phyloP scores from a whole-genome alignment of 1,140 invertebrate species.

The Aphaenogaster rudis region DNA sequence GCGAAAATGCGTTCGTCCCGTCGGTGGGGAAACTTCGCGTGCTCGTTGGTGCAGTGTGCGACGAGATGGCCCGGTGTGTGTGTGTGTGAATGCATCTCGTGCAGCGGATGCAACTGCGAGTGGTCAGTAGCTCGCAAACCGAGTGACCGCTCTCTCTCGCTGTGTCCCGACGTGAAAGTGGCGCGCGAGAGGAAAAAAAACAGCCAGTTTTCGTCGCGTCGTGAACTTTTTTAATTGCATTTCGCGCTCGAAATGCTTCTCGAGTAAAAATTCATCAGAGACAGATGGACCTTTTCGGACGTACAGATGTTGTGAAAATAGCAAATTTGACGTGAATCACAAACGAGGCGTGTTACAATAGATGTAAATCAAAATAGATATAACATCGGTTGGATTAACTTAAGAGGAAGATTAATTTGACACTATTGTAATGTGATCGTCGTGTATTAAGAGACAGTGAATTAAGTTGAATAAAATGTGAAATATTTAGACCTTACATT shows the following conservation, averaged over 20 bases:
- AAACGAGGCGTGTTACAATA: background rate
- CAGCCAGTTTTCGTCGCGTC: conserved; percentile 8
- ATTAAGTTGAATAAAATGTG: background rate
- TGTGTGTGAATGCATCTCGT: conserved; percentile 85
- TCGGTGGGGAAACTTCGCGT: conserved; percentile 77
- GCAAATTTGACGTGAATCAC: background rate
- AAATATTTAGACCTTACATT: background rate
- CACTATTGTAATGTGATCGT: background rate
- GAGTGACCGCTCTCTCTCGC: conserved; percentile 82
- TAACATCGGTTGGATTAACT: background rate
- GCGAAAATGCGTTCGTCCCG: conserved; percentile 59
- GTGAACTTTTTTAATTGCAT: conserved; percentile 50
- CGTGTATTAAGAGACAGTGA: background rate
- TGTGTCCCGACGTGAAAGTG: conserved; percentile 60
- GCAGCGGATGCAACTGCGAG: conserved; percentile 84
- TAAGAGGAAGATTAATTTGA: conserved; percentile 2
- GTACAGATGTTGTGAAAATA: conserved; percentile 30
- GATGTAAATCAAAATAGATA: background rate
- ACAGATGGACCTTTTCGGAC: conserved; percentile 24
- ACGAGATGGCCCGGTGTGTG: conserved; percentile 76
- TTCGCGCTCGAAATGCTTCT: conserved; percentile 39
- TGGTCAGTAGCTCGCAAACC: conserved; percentile 84
- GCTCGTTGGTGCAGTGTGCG: conserved; percentile 81
- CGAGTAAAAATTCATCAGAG: conserved; percentile 46
- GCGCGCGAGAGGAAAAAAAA: conserved; percentile 37